Percentiles rank a stretch among this genome's conserved stretches.
phyloP scores from a whole-genome alignment of 2,888 invertebrate genomes.

The Torymus auratus region DNA sequence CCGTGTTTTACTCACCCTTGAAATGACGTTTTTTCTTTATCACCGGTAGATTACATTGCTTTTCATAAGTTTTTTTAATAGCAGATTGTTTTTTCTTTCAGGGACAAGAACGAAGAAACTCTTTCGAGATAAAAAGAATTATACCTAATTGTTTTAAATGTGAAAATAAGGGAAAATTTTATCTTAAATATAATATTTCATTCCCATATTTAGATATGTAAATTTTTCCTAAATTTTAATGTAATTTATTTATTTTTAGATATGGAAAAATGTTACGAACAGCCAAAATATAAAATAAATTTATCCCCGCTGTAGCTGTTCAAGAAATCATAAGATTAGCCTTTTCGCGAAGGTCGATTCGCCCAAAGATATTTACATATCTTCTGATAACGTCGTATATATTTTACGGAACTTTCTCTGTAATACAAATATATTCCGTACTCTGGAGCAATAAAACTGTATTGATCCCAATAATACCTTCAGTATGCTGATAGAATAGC shows the following conservation, averaged over 20 bases:
- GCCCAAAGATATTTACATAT: neutral
- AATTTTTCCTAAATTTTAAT: too few species aligned
- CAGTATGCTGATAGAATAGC: too few species aligned
- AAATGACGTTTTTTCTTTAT: constrained; percentile 47
- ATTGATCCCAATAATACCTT: too few species aligned
- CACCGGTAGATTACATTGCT: constrained; percentile 41
- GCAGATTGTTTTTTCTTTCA: neutral
- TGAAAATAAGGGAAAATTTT: too few species aligned
- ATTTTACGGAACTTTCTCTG: neutral
- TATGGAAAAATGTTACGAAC: too few species aligned
- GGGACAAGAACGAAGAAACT: neutral
- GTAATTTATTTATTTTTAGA: too few species aligned
- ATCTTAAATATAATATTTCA: too few species aligned
- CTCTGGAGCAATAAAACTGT: too few species aligned
- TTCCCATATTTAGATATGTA: too few species aligned
- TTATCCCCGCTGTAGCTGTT: neutral
- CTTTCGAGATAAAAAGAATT: too few species aligned
- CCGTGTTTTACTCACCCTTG: constrained; percentile 48
- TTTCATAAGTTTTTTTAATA: constrained; percentile 19
- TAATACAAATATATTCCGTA: neutral
- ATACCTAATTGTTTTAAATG: too few species aligned
- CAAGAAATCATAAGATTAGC: constrained; percentile 10
- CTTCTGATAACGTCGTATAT: neutral
- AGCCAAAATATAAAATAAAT: neutral
- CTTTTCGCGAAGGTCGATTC: neutral